Percentiles rank a stretch among this genome's conserved stretches.
These are phyloP conservation scores for Chaunax sp. DNA, from an alignment of 2,797 vertebrate genomes.

Conservation along the genomic window DNA sequence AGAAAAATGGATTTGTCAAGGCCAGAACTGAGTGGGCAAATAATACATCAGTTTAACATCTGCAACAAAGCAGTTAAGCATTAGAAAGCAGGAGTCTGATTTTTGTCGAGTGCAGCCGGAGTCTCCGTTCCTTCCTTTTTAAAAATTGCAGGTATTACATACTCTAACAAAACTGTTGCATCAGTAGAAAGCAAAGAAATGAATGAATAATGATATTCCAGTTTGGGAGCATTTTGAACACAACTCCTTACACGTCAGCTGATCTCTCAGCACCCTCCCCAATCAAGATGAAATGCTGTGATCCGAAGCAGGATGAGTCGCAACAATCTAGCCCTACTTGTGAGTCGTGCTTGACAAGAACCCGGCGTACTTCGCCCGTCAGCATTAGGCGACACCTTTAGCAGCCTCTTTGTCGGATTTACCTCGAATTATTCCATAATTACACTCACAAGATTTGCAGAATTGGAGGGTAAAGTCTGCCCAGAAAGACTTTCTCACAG, in stretches of 20 bases:
- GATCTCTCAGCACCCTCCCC: too few relatives aligned
- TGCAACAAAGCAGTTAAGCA: not conserved
- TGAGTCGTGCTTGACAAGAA: slow-evolving; percentile 5
- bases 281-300: too few relatives aligned
- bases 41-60: slow-evolving; percentile 2
- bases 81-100: not conserved
- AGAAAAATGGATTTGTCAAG: slow-evolving; percentile 31
- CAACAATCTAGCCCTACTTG: too few relatives aligned
- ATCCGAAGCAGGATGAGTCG: too few relatives aligned
- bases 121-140: not conserved
- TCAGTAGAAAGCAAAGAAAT: slow-evolving; percentile 11
- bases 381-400: not conserved
- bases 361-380: not conserved
- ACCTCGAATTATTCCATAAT: slow-evolving; percentile 3
- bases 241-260: too few relatives aligned
- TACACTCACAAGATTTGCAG: not conserved
- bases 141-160: slow-evolving; percentile 8
- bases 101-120: slow-evolving; percentile 2
- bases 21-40: slow-evolving; percentile 12
- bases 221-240: too few relatives aligned
- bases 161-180: slow-evolving; percentile 9
- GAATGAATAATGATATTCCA: slow-evolving; percentile 15
- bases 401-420: not conserved
- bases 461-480: not conserved
- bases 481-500: slow-evolving; percentile 2